A percentile compares a stretch with the other conserved stretches of the same genome.
Conservation (phyloP, 2,113 vertebrate species). For the Lepus americanus region DNA sequence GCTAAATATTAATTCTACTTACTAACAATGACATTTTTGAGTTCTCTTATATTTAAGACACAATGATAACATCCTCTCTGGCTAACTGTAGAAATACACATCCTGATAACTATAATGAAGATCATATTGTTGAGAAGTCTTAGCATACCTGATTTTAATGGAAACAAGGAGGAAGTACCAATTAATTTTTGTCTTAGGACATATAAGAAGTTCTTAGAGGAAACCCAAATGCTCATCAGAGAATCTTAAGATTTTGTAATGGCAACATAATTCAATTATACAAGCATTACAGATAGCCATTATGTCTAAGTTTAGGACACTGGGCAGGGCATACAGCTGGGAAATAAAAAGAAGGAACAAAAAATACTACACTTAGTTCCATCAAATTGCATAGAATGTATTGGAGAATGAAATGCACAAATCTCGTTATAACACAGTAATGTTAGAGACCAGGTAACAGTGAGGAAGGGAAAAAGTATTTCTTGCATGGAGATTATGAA, state of each 20-base stretch:
- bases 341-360: not conserved
- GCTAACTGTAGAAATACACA: not conserved
- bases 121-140: constrained; percentile 21
- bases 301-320: constrained; percentile 28
- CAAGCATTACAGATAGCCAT: constrained; percentile 21
- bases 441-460: not conserved
- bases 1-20: not conserved
- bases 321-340: not conserved
- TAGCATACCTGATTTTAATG: constrained; percentile 2
- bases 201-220: not conserved
- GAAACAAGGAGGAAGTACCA: constrained; percentile 13
- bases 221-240: constrained; percentile 58
- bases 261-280: constrained; percentile 51
- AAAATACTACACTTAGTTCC: not conserved
- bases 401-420: not conserved
- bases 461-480: not conserved
- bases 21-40: not conserved
- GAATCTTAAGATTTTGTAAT: constrained; percentile 32
- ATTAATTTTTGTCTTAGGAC: constrained; percentile 56
- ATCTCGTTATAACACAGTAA: not conserved
- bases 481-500: not conserved
- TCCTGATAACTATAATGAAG: not conserved
- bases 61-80: not conserved
- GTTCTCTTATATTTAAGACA: not conserved
- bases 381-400: not conserved